Conservation (phyloP, 2,113 vertebrate species). For the Willisornis vidua region DNA sequence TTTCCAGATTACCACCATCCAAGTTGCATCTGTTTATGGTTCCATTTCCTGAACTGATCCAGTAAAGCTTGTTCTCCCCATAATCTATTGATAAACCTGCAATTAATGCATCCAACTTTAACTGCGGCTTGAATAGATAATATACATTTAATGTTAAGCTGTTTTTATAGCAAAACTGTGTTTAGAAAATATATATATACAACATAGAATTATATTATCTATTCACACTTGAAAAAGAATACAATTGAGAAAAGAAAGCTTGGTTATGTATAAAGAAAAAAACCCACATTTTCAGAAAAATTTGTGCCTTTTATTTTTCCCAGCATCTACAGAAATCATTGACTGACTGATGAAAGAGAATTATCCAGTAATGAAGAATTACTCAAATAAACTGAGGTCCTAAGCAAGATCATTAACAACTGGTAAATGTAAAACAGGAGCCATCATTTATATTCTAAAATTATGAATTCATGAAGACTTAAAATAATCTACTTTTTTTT, state of each 20-base stretch:
- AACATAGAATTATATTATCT: not conserved
- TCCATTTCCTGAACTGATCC: slow-evolving; percentile 97
- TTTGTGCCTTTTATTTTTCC: not conserved
- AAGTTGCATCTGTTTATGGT: slow-evolving; percentile 98
- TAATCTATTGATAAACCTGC: slow-evolving; percentile 96
- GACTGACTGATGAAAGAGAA: not conserved
- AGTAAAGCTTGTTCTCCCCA: slow-evolving; percentile 92
- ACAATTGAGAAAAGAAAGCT: not conserved
- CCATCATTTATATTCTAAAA: not conserved
- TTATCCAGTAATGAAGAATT: not conserved
- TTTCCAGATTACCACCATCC: slow-evolving; percentile 92
- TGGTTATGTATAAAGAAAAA: not conserved
- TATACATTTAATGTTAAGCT: not conserved
- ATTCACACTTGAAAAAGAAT: not conserved
- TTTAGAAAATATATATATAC: not conserved
- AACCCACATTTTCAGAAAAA: not conserved
- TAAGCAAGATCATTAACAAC: not conserved
- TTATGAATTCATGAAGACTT: not conserved
- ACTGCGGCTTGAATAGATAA: not conserved
- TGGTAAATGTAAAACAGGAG: not conserved
- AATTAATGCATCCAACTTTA: slow-evolving; percentile 68
- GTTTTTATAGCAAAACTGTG: not conserved
- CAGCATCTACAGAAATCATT: not conserved
- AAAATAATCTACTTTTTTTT: not conserved
- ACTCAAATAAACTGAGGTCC: not conserved